These are phyloP conservation scores for Serranus cabrilla DNA, from an alignment of 2,797 vertebrate genomes.

Conservation along the genomic window DNA sequence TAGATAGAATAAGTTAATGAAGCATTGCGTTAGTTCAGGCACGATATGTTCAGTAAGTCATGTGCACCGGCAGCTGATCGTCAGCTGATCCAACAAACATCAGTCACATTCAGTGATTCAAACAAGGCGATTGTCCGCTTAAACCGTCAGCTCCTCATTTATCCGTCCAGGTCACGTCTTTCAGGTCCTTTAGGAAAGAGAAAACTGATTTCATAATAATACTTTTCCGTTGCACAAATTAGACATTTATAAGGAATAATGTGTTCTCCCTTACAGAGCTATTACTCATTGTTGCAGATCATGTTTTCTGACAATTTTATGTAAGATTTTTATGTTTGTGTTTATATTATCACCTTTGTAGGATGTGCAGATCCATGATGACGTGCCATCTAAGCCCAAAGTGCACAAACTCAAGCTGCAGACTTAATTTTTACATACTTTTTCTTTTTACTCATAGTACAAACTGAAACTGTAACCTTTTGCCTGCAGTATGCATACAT, in stretches of 20 bases:
- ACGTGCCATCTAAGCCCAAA: too few relatives aligned
- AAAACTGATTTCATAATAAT: too few relatives aligned
- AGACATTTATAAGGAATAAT: not conserved
- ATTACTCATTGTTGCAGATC: not conserved
- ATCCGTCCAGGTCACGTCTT: conserved; percentile 1
- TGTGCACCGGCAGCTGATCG: conserved; percentile 62
- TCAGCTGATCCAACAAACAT: conserved; percentile 68
- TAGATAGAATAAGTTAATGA: conserved; percentile 62
- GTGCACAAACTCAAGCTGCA: too few relatives aligned
- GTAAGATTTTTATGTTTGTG: too few relatives aligned
- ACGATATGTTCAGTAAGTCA: conserved; percentile 46
- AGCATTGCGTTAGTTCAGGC: conserved; percentile 62
- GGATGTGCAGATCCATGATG: too few relatives aligned
- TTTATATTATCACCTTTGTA: too few relatives aligned
- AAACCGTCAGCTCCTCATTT: conserved; percentile 14
- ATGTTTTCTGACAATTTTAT: too few relatives aligned
- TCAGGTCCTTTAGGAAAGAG: not conserved
- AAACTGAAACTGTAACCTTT: too few relatives aligned
- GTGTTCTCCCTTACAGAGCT: not conserved
- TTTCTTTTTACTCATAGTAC: too few relatives aligned
- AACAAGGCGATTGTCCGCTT: conserved; percentile 34
- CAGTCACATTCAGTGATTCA: conserved; percentile 47
- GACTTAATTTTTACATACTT: too few relatives aligned
- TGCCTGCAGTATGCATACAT: too few relatives aligned
- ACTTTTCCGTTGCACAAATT: not conserved